phyloP scores from a whole-genome alignment of 2,888 invertebrate species.

The Pyrochroa serraticornis region DNA sequence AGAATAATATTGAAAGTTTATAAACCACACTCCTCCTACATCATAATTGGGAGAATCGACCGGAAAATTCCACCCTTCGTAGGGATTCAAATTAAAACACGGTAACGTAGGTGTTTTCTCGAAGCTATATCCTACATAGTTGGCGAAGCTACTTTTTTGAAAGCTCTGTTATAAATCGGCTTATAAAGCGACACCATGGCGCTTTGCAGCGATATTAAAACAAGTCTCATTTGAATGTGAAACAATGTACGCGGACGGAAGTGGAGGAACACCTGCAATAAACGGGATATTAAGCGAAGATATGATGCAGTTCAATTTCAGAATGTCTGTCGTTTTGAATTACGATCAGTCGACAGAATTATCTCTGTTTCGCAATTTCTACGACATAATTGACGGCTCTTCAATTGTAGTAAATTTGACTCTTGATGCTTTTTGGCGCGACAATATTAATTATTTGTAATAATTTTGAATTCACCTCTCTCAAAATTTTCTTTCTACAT shows the following conservation, averaged over 20 bases:
- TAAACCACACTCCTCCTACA: constrained; percentile 26
- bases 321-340: not conserved
- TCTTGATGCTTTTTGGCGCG: too few species aligned
- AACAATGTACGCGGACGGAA: constrained; percentile 19
- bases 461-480: constrained; percentile 3
- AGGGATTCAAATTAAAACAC: not conserved
- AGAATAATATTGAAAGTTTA: constrained; percentile 49
- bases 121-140: not conserved
- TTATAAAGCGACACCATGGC: not conserved
- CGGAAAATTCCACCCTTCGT: not conserved
- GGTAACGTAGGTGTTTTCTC: not conserved
- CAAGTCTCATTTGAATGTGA: constrained; percentile 24
- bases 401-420: too few species aligned
- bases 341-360: not conserved
- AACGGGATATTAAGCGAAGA: constrained; percentile 28
- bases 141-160: not conserved
- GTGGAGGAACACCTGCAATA: constrained; percentile 20
- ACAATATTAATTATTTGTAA: too few species aligned
- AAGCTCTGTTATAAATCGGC: not conserved
- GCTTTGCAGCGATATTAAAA: constrained; percentile 18
- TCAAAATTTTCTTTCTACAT: not conserved
- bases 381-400: too few species aligned
- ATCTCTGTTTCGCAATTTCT: too few species aligned
- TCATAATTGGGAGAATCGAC: constrained; percentile 2
- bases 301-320: constrained; percentile 5